Evolutionary conservation across 2,888 invertebrate genomes (phyloP).

Genomic region (Adineta ricciae): DNA sequence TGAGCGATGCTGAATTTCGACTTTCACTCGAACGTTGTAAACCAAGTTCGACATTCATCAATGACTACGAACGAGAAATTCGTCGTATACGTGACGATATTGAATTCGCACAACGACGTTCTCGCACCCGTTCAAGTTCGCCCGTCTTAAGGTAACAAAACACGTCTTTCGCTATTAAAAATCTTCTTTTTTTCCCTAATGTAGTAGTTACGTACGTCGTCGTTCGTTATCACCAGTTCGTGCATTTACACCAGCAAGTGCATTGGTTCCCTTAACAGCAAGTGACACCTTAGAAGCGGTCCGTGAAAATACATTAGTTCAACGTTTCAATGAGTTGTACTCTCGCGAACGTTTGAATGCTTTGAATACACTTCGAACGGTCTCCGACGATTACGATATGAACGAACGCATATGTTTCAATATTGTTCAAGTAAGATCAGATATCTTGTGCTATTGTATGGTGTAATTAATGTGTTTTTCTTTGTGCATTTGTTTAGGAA

Average conservation of each 20-base stretch:
- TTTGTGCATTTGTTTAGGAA: conserved; percentile 40
- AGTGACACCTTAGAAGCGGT: conserved; percentile 45
- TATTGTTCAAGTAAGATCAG: conserved; percentile 43
- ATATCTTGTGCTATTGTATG: background rate
- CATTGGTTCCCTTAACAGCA: conserved; percentile 42
- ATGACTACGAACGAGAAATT: conserved; percentile 45
- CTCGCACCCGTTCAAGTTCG: background rate
- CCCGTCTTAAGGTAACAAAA: background rate
- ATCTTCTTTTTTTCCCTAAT: no score
- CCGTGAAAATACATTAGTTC: conserved; percentile 44
- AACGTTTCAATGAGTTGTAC: conserved; percentile 48
- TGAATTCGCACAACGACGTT: conserved; percentile 25
- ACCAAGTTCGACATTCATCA: conserved; percentile 42
- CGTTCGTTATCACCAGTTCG: conserved; percentile 15
- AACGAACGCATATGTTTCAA: conserved; percentile 47
- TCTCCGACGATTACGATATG: conserved; percentile 47
- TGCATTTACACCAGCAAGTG: conserved; percentile 36
- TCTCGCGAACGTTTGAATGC: conserved; percentile 46
- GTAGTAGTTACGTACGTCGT: background rate
- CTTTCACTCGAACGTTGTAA: conserved; percentile 34
- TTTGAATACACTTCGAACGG: conserved; percentile 46
- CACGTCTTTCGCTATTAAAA: background rate
- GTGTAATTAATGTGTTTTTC: background rate
- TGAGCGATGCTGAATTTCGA: background rate
- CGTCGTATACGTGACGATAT: conserved; percentile 46